phyloP scores from a whole-genome alignment of 2,888 invertebrate species.

The Caradrina clavipalpis region DNA sequence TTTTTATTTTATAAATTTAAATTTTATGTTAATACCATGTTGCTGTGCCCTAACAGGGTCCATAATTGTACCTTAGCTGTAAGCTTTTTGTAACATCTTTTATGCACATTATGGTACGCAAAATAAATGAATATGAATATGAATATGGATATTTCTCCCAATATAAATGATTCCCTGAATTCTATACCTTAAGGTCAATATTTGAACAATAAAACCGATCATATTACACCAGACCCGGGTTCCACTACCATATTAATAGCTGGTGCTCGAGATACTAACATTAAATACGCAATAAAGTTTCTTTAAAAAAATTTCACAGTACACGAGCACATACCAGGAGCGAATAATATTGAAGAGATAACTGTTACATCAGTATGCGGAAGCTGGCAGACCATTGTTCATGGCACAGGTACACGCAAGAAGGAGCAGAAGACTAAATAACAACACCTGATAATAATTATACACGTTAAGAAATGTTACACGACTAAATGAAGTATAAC shows the following conservation, averaged over 20 bases:
- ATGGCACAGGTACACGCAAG: constrained; percentile 42
- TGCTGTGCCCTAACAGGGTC: too few species aligned
- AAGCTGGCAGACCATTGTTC: constrained; percentile 72
- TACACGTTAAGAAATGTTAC: neutral
- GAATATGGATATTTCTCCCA: neutral
- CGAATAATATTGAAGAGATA: constrained; percentile 43
- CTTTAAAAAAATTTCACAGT: constrained; percentile 44
- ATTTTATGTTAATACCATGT: too few species aligned
- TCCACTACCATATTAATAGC: constrained; percentile 45
- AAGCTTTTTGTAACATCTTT: too few species aligned
- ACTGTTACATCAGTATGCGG: constrained; percentile 76
- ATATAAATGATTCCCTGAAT: constrained; percentile 5
- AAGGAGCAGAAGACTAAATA: constrained; percentile 27
- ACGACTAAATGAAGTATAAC: too few species aligned
- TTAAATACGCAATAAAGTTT: constrained; percentile 52
- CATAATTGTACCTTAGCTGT: too few species aligned
- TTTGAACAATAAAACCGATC: constrained; percentile 30
- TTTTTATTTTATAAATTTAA: too few species aligned
- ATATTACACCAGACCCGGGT: constrained; percentile 34
- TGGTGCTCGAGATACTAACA: constrained; percentile 33
- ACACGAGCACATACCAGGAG: constrained; percentile 52
- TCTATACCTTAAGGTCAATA: neutral
- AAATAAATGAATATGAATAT: too few species aligned
- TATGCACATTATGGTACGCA: too few species aligned
- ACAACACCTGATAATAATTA: neutral